Evolutionary conservation across 2,113 vertebrate species (phyloP), one percentile per base, ranked within the genome.

Genomic region (Regulus satrapa): DNA sequence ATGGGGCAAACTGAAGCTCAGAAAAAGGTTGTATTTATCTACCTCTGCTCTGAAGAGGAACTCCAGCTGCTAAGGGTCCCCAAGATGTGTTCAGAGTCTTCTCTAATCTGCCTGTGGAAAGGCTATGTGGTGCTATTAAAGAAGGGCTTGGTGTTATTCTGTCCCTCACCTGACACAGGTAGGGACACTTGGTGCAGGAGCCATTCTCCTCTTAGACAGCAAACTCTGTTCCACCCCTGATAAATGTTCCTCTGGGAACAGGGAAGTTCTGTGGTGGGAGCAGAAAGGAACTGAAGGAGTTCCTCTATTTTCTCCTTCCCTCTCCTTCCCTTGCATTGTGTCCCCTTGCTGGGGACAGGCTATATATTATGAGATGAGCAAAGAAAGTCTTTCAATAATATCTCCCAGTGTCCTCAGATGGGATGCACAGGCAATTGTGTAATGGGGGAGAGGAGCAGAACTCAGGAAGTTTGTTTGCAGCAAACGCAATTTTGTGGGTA

Each of bases 241-340:
- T 8, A 36, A 55, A 66, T 0, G 10, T 66, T 25, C 46, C 43
- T 49, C 43, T 75, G 25, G 52, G 72, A 67, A 26, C 45, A 29
- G 36, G 28, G 48, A 7, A 68, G 58, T 29, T 63, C 56, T 58
- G 23, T 1, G 1, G 2, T 54, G 28, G 62, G 17, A 86, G 29
- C 17, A 34, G 12, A 9, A 16, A 46, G 14, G 32, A 62, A 41
- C 14, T 0, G 0, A 40, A 29, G 48, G 17, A 82, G 17, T 28
- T 32, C 15, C 23, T 83, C 45, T 61, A 38, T 34, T 58, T 52
- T 55, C 49, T 76, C 29, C n/a, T 81, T 69, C 38, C 19, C 7
- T 54, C 9, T 78, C 55, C 25, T 45, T 66, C 7, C 32, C n/a
- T 31, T 54, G 56, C 20, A 58, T 4, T n/a, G 20, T 34, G 38